Conservation (phyloP, 1,140 invertebrate genomes). For the Neomicropteryx cornuta region DNA sequence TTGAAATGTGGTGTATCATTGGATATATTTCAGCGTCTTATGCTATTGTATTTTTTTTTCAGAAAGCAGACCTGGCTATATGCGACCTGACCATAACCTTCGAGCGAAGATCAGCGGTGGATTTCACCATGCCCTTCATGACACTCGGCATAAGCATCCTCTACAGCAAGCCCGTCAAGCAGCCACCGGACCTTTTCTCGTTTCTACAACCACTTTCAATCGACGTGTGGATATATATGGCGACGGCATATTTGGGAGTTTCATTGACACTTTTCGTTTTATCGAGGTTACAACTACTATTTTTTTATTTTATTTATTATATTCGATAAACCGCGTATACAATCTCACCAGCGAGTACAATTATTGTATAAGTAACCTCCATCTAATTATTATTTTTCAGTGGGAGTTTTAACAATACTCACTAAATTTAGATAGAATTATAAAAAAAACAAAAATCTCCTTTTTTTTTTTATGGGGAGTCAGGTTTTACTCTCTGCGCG, state of each 20-base stretch:
- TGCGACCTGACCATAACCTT: constrained; percentile 90
- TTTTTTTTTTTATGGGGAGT: too few relatives aligned
- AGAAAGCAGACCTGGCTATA: constrained; percentile 86
- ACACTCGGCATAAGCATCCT: constrained; percentile 73
- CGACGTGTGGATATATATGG: constrained; percentile 90
- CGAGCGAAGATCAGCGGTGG: constrained; percentile 69
- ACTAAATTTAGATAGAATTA: too few relatives aligned
- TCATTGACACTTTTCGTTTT: constrained; percentile 75
- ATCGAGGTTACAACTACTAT: constrained; percentile 49
- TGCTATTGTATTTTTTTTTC: constrained; percentile 20
- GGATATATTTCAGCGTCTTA: too few relatives aligned
- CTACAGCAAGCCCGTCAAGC: constrained; percentile 57
- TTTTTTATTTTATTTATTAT: constrained; percentile 5
- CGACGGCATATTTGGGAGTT: constrained; percentile 75
- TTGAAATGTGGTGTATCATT: not conserved
- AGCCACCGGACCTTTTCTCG: constrained; percentile 67
- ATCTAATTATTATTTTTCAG: too few relatives aligned
- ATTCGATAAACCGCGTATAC: too few relatives aligned
- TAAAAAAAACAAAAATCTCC: too few relatives aligned
- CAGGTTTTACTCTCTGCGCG: too few relatives aligned
- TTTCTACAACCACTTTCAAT: constrained; percentile 80
- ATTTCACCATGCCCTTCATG: constrained; percentile 86
- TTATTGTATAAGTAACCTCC: too few relatives aligned
- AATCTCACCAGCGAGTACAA: too few relatives aligned
- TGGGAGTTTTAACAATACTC: too few relatives aligned